Base-by-base conservation (phyloP, 2,113 vertebrate genomes). In the Hydrolagus affinis region DNA sequence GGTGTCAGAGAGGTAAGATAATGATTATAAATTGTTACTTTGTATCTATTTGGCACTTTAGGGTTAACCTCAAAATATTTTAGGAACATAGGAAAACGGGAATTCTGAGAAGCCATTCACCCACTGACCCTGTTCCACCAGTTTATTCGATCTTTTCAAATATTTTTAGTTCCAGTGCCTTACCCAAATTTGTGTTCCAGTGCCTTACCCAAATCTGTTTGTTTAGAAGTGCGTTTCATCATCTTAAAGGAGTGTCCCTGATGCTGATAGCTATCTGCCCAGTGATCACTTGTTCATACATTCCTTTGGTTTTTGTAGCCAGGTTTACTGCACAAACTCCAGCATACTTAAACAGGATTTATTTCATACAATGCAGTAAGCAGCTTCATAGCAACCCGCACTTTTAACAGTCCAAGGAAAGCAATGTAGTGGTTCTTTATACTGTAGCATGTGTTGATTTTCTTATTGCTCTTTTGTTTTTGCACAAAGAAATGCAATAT, bases 401-500 rank as follows among this genome's bases (percentile, higher is more conserved):
- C 14, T 60, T 32, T 66, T 83, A 83, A 66, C 62, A 68, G 32
- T 83, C 0, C 78, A 68, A 66, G 32, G 66, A 83, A 83, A 66
- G 11, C 19, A 83, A 44, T 44, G 44, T 66, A 66, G 23, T 83
- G 21, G 15, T 10, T 28, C 62, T 89, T 93, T 91, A 90, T 90
- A n/a, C n/a, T n/a, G n/a, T n/a, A 92, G 89, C 87, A 89, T 88
- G 75, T 90, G 60, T 89, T 90, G 89, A 91, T 92, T 90, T 1
- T 87, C 85, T 86, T 71, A 72, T 89, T 90, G 90, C 91, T 93
- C 89, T 85, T 89, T 73, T 88, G 87, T 85, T 85, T 89, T 83
- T 83, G 76, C 21, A 88, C 89, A 90, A 90, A 91, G 89, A 89
- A 92, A 91, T 89, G 90, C 88, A 85, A 91, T 91, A 90, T 91